Base-by-base conservation (phyloP, 1,140 invertebrate genomes). In the Antheraea mylitta region DNA sequence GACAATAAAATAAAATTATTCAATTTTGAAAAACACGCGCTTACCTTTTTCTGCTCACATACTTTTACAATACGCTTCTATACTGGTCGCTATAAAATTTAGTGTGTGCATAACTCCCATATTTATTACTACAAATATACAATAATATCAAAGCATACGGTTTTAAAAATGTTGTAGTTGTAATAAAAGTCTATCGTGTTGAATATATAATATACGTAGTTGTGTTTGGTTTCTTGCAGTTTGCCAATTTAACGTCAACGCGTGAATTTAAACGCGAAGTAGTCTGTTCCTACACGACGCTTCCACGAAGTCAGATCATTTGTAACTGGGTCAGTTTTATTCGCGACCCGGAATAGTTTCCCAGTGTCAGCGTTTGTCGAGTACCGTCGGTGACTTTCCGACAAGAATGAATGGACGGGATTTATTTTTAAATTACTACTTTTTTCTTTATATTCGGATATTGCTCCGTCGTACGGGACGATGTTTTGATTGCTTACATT, bases 281-380 rank as follows among this genome's bases (percentile, higher is more conserved):
- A 64, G 66, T 70, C 68, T 58, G 30, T 68, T 73, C 66, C 69
- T 30, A 16, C 16, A 16, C 45, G 11, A 6, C 16, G 13, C 45
- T 13, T 6, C 45, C 9, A 16, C 11, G 69, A 61, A 68, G 69
- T 64, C 72, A 74, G 74, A 78, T 78, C 74, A 78, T 74, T 74
- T 71, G 77, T 73, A 78, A 76, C 74, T 78, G 59, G 77, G 77
- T 76, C 77, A 75, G 22, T 78, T 75, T 71, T 78, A 78, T 78
- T 71, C 77, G 72, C 70, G 70, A 76, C 77, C 74, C 59, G 73
- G 74, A 76, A 78, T 72, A 74, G 75, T 70, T 65, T 67, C 19
- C 66, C 58, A 36, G 64, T 73, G 74, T 76, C 74, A 76, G 74
- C 74, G 66, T 69, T 76, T 66, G 74, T 72, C 18, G 63, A 76